phyloP scores from a whole-genome alignment of 2,797 vertebrate species.

The Hippocampus kuda region DNA sequence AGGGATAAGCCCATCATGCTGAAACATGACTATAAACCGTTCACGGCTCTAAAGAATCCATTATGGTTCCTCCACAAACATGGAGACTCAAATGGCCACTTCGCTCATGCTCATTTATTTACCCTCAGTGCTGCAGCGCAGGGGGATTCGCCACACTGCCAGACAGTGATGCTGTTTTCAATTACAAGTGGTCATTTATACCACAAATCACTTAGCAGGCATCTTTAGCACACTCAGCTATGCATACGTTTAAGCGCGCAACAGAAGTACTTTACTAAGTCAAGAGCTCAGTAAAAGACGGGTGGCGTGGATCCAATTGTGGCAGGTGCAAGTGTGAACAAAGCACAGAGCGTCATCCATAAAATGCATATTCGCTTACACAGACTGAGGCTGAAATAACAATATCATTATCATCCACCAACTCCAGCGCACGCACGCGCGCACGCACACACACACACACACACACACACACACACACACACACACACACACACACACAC shows the following conservation, averaged over 20 bases:
- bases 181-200: conserved; percentile 42
- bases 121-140: conserved; percentile 37
- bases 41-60: conserved; percentile 68
- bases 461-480: no score
- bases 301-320: not conserved
- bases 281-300: conserved; percentile 22
- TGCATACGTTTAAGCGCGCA: conserved; percentile 27
- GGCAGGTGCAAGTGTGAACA: not conserved
- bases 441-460: conserved; percentile 13
- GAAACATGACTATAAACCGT: conserved; percentile 68
- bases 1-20: conserved; percentile 70
- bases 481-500: no score
- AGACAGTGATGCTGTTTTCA: conserved; percentile 17
- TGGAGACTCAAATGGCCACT: conserved; percentile 61
- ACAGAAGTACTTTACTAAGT: conserved; percentile 19
- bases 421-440: conserved; percentile 1
- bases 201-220: conserved; percentile 18
- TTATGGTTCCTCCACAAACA: conserved; percentile 66
- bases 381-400: not conserved
- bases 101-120: conserved; percentile 65
- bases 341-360: not conserved
- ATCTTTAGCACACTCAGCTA: conserved; percentile 11
- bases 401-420: not conserved
- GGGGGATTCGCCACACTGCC: conserved; percentile 33
- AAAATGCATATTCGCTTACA: not conserved